Evolutionary conservation across 2,113 vertebrate genomes (phyloP).

Genomic region (Paracanthobrama guichenoti): DNA sequence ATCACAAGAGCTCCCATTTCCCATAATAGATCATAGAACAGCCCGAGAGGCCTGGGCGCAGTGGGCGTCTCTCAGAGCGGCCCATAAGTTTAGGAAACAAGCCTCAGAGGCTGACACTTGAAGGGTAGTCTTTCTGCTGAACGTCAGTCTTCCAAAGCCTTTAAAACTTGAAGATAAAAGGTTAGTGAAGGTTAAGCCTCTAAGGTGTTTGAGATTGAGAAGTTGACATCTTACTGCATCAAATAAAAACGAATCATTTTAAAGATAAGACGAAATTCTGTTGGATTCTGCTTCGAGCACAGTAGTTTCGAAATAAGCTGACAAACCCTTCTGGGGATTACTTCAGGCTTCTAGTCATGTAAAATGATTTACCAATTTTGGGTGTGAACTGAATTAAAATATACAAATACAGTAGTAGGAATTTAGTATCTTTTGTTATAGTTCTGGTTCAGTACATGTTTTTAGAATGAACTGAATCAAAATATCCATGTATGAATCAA

Average conservation of each 20-base stretch:
- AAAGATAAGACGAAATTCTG: background rate
- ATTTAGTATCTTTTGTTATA: background rate
- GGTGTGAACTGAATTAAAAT: background rate
- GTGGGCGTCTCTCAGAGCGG: slow-evolving; percentile 11
- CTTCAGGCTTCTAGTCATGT: background rate
- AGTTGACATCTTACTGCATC: background rate
- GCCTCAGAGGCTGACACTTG: background rate
- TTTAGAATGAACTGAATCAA: background rate
- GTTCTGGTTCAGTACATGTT: background rate
- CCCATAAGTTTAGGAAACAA: background rate
- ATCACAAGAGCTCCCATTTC: slow-evolving; percentile 71
- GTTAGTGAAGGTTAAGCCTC: background rate
- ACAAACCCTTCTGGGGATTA: background rate
- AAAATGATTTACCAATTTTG: background rate
- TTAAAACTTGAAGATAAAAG: slow-evolving; percentile 9
- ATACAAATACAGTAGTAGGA: background rate
- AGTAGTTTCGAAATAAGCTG: background rate
- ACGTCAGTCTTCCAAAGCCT: slow-evolving; percentile 15
- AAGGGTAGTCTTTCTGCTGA: slow-evolving; percentile 2
- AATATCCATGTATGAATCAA: too few relatives aligned
- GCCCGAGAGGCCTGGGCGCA: slow-evolving; percentile 49
- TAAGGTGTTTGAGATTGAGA: background rate
- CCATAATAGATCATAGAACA: slow-evolving; percentile 67
- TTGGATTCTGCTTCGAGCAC: background rate
- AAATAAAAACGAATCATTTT: background rate